Percentiles rank a stretch among this genome's conserved stretches.
Conservation (phyloP, 2,113 vertebrate genomes). For the Sciurus niger region DNA sequence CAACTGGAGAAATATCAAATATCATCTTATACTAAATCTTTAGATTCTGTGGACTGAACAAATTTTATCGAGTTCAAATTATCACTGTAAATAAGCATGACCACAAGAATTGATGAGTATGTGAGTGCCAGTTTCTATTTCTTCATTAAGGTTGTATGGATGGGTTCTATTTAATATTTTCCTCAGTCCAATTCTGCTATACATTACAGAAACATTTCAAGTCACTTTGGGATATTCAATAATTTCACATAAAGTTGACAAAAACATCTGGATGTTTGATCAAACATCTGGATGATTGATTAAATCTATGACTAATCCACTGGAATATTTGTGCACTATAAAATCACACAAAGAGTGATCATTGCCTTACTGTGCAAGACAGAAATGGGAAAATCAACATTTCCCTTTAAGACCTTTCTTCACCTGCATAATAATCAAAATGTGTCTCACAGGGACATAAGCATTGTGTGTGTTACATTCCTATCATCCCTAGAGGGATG, state of each 20-base stretch:
- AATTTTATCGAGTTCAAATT: constrained; percentile 19
- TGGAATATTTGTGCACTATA: neutral
- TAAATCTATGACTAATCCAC: constrained; percentile 10
- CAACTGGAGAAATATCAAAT: neutral
- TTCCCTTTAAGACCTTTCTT: constrained; percentile 51
- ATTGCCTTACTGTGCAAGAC: constrained; percentile 10
- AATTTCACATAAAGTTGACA: constrained; percentile 49
- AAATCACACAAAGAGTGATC: neutral
- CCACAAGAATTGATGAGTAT: neutral
- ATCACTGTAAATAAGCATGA: neutral
- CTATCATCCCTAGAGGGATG: constrained; percentile 72
- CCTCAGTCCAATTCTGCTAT: neutral
- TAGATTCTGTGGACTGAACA: neutral
- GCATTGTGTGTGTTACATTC: constrained; percentile 71
- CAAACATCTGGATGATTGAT: constrained; percentile 43
- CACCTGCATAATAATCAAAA: neutral
- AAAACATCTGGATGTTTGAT: constrained; percentile 34
- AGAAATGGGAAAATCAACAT: constrained; percentile 30
- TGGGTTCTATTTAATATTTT: neutral
- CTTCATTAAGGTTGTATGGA: neutral
- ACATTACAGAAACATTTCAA: neutral
- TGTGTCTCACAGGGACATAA: neutral
- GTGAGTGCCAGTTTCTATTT: neutral
- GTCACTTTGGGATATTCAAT: neutral
- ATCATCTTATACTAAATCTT: neutral